phyloP scores from a whole-genome alignment of 30 jellyfish, hydroid and myxozoan species.

The Aurelia coerulea region DNA sequence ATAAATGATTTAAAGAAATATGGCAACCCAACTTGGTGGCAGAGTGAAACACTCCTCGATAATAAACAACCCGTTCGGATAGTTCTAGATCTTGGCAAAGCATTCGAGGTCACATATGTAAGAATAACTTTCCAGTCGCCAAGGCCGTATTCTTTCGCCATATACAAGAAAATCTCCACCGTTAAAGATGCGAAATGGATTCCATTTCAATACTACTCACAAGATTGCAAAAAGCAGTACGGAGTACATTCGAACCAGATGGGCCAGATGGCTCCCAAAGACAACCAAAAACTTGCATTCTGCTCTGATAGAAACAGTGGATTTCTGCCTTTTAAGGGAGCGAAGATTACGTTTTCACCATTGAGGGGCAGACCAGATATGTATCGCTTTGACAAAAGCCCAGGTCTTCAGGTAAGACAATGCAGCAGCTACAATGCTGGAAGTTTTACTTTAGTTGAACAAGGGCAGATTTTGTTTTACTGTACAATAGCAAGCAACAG shows the following conservation, averaged over 20 bases:
- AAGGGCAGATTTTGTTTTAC: too few species aligned
- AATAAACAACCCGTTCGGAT: conserved; percentile 85
- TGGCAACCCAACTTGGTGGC: conserved; percentile 92
- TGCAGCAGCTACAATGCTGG: too few species aligned
- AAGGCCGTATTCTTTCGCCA: conserved; percentile 92
- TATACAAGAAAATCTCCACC: conserved; percentile 76
- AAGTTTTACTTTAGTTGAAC: too few species aligned
- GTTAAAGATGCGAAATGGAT: conserved; percentile 77
- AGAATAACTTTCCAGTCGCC: conserved; percentile 90
- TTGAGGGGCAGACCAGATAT: too few species aligned
- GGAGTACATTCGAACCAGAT: conserved; percentile 65
- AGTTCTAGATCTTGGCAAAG: conserved; percentile 83
- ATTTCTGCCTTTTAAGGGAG: too few species aligned
- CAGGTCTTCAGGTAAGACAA: too few species aligned
- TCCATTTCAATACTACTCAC: conserved; percentile 92
- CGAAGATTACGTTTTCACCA: too few species aligned
- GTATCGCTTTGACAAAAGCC: too few species aligned
- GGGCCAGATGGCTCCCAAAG: conserved; percentile 68
- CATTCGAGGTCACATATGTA: conserved; percentile 80
- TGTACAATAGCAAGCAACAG: too few species aligned
- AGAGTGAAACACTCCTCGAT: conserved; percentile 84
- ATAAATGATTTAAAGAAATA: conserved; percentile 70
- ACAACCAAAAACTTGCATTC: conserved; percentile 90
- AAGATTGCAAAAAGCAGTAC: conserved; percentile 75
- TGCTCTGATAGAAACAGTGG: conserved; percentile 81